Evolutionary conservation across 2,113 vertebrate species (phyloP).

Genomic region (Acrocephalus arundinaceus): DNA sequence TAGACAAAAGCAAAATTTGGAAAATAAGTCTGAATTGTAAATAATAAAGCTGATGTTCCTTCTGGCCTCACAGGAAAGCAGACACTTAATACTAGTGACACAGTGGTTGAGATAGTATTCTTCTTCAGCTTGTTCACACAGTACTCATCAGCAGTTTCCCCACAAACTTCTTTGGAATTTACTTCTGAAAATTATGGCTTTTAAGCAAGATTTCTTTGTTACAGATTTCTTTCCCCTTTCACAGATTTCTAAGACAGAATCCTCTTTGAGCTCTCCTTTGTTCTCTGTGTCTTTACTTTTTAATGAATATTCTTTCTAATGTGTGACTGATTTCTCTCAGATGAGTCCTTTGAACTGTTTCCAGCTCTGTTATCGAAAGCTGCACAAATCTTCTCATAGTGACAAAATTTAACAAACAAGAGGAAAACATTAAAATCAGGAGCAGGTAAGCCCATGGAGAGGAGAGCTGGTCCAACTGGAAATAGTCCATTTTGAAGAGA

Average conservation of each 20-base stretch:
- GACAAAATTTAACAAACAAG: background rate
- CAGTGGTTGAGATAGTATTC: background rate
- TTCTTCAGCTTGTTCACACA: background rate
- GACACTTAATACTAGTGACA: background rate
- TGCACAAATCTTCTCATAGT: background rate
- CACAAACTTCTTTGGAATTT: background rate
- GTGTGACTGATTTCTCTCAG: background rate
- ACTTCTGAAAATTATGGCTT: background rate
- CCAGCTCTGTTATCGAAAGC: background rate
- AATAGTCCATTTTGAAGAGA: background rate
- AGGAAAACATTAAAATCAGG: background rate
- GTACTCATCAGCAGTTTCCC: background rate
- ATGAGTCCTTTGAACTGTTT: background rate
- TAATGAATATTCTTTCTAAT: background rate
- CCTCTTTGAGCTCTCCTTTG: background rate
- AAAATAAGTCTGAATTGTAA: background rate
- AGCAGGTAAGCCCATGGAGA: background rate
- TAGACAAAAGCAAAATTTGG: background rate
- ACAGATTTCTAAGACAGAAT: background rate
- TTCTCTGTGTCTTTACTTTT: background rate
- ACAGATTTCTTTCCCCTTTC: background rate
- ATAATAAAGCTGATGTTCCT: background rate
- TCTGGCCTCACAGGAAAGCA: background rate
- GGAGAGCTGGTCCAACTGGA: background rate
- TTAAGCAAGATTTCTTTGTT: background rate